These are phyloP conservation scores for Eucera pruinosa DNA, from an alignment of 2,888 invertebrate genomes.

Conservation along the genomic window DNA sequence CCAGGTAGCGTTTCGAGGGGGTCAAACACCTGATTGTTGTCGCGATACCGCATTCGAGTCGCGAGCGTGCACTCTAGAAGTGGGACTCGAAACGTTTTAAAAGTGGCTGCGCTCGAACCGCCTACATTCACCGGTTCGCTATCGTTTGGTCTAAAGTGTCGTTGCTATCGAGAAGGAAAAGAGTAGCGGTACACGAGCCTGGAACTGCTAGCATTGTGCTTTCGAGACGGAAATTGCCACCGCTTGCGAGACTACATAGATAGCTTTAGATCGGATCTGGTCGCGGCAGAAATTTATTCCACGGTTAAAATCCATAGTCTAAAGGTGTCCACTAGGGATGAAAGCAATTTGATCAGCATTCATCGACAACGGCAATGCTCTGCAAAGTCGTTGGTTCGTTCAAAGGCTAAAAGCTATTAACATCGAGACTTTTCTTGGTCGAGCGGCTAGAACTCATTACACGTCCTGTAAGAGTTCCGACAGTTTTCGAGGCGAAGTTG, in stretches of 20 bases:
- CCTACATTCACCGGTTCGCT: conserved; percentile 30
- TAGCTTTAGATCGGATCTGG: conserved; percentile 58
- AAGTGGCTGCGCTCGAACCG: conserved; percentile 38
- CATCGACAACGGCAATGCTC: conserved; percentile 23
- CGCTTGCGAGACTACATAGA: conserved; percentile 41
- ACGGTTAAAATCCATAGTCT: not conserved
- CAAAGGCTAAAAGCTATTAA: conserved; percentile 67
- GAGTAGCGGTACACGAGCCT: conserved; percentile 40
- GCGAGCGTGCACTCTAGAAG: conserved; percentile 9
- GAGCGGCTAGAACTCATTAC: conserved; percentile 69
- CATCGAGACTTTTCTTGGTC: conserved; percentile 60
- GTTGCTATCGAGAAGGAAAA: conserved; percentile 23
- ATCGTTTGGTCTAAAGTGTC: conserved; percentile 62
- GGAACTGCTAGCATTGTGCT: conserved; percentile 43
- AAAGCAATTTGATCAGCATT: conserved; percentile 8
- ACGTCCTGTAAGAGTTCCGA: conserved; percentile 69
- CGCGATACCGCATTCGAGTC: conserved; percentile 40
- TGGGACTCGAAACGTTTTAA: conserved; percentile 13
- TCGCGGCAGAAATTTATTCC: conserved; percentile 4
- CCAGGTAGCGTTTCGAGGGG: conserved; percentile 17
- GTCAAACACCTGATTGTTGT: conserved; percentile 46
- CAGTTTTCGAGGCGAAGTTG: conserved; percentile 70
- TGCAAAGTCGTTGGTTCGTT: conserved; percentile 22
- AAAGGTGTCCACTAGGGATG: not conserved
- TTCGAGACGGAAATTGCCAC: conserved; percentile 57